Conservation (phyloP, 2,113 vertebrate genomes). For the Chionodraco myersi region DNA sequence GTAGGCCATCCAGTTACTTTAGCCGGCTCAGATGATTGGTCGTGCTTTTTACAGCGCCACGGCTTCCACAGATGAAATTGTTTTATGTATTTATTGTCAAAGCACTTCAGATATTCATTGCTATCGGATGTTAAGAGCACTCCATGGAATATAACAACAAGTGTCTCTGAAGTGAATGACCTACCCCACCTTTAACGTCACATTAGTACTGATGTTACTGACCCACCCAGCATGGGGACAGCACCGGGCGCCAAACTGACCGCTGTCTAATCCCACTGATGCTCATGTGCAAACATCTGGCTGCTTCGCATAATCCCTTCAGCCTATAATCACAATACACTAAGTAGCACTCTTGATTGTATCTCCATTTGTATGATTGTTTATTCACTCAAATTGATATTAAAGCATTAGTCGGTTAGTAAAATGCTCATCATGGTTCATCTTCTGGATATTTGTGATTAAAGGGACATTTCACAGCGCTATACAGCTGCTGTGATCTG, state of each 20-base stretch:
- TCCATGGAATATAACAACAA: too few species aligned
- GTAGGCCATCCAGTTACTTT: too few species aligned
- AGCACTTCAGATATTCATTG: too few species aligned
- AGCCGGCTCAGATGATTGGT: too few species aligned
- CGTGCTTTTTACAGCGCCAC: too few species aligned
- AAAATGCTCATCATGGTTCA: neutral
- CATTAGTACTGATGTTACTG: too few species aligned
- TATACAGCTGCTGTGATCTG: slow-evolving; percentile 52
- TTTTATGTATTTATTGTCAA: too few species aligned
- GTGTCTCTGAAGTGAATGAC: too few species aligned
- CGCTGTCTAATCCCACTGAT: slow-evolving; percentile 46
- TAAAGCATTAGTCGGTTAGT: slow-evolving; percentile 58
- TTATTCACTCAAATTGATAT: slow-evolving; percentile 67
- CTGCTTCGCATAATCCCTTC: slow-evolving; percentile 51
- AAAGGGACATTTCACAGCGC: slow-evolving; percentile 50
- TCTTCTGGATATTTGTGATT: slow-evolving; percentile 30
- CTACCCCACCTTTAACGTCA: too few species aligned
- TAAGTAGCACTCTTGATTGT: slow-evolving; percentile 71
- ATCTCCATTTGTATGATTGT: slow-evolving; percentile 80
- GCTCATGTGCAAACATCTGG: slow-evolving; percentile 73
- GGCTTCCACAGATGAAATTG: too few species aligned
- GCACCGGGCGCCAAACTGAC: neutral
- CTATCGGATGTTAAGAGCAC: too few species aligned
- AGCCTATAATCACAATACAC: slow-evolving; percentile 48
- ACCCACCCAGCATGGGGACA: neutral